Base-by-base conservation (phyloP, 64 coral and sea anemone species). In the Acropora tenuis region DNA sequence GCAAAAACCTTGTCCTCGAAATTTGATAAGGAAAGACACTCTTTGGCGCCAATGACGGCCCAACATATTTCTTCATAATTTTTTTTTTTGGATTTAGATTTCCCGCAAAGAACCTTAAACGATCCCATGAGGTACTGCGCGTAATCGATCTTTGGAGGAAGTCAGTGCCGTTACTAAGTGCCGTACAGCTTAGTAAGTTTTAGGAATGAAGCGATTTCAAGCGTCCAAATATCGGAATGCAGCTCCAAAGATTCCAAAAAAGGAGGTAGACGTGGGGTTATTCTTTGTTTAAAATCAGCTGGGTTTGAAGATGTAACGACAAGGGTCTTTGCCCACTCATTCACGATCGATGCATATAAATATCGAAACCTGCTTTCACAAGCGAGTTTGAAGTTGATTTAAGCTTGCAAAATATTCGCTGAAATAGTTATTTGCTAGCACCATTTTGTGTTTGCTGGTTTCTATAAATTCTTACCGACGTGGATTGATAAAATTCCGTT, bases 211-310 rank as follows among this genome's bases (percentile, higher is more conserved):
- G 76, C 80, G 90, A 2, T 92, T 92, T 76, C 74, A 86, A 75
- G 79, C 82, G 45, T 92, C 90, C 19, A 92, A 92, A 50, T 92
- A 76, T 47, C 90, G 77, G 16, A 92, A 92, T 84, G 90, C 90
- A 15, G 50, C 73, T 41, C 73, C 90, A 41, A 92, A 92, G 74
- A 65, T 84, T 48, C 65, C 82, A 0, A 92, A 92, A 47, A 61
- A 76, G 42, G 90, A 92, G 90, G 90, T 92, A 78, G 30, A 61
- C 45, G 0, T 60, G 4, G 18, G 18, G 8, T 68, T 2, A 40
- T 50, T 75, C 48, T 86, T 41, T 1, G 0, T 47, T 73, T 2
- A 4, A 86, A 65, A 49, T 9, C 8, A 72, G 47, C 65, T 50
- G 8, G 8, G 10, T 5, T 44, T 8, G 48, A 30, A 30, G 30